A percentile compares a stretch with the other conserved stretches of the same genome.
These are phyloP conservation scores for Columba janthina DNA, from an alignment of 2,113 vertebrate genomes.

Conservation along the genomic window DNA sequence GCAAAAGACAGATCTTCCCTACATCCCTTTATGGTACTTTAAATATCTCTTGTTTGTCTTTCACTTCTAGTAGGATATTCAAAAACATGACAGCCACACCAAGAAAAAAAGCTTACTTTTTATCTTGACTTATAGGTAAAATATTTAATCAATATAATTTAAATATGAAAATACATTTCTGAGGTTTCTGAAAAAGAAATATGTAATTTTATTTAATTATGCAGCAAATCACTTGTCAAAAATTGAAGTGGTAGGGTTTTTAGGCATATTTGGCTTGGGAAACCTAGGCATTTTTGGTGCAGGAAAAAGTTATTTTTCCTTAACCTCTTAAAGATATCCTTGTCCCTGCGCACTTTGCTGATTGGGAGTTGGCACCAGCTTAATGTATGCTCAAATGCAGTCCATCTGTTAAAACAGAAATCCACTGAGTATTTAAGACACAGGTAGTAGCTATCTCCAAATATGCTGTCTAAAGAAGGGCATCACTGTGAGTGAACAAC, in stretches of 20 bases:
- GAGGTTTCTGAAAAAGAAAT: not conserved
- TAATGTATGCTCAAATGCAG: not conserved
- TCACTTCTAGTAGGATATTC: not conserved
- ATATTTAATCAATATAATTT: not conserved
- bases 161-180: not conserved
- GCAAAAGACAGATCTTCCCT: not conserved
- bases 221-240: not conserved
- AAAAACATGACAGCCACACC: not conserved
- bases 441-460: slow-evolving; percentile 20
- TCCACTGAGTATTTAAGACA: slow-evolving; percentile 34
- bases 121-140: not conserved
- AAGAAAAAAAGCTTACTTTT: not conserved
- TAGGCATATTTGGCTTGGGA: not conserved
- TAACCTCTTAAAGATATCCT: not conserved
- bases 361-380: not conserved
- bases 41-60: not conserved
- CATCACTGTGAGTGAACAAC: not conserved
- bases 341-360: not conserved
- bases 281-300: not conserved
- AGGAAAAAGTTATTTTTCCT: not conserved
- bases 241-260: not conserved
- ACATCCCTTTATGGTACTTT: not conserved
- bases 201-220: not conserved
- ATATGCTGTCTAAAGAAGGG: not conserved
- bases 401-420: slow-evolving; percentile 79